Conservation (phyloP, 1,140 invertebrate genomes). For the Eupristina koningsbergeri region DNA sequence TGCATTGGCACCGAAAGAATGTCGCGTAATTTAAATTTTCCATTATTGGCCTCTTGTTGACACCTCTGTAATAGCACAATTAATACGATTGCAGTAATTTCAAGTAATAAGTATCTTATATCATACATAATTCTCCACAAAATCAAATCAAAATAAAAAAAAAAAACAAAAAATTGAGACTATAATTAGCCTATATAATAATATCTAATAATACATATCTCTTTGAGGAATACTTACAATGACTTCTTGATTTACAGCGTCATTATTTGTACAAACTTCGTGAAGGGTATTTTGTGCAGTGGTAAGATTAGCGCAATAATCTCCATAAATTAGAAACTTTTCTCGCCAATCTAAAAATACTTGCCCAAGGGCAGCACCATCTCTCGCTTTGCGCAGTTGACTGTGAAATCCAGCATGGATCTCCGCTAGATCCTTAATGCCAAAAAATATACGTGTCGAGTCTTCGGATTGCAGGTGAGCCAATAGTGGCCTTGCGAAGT, state of each 20-base stretch:
- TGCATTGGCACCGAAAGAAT: slow-evolving; percentile 98
- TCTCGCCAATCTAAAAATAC: slow-evolving; percentile 93
- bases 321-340: slow-evolving; percentile 93
- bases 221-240: slow-evolving; percentile 66
- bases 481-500: slow-evolving; percentile 87
- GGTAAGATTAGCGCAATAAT: slow-evolving; percentile 95
- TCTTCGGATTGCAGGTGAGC: slow-evolving; percentile 83
- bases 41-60: slow-evolving; percentile 94
- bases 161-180: no score
- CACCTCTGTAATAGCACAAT: slow-evolving; percentile 90
- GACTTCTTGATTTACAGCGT: slow-evolving; percentile 76
- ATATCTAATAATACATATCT: no score
- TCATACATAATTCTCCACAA: no score
- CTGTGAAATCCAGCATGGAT: slow-evolving; percentile 89
- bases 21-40: slow-evolving; percentile 94
- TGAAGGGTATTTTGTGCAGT: slow-evolving; percentile 84
- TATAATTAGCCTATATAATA: no score
- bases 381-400: slow-evolving; percentile 81
- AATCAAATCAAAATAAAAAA: no score
- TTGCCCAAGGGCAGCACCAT: slow-evolving; percentile 71
- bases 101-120: no score
- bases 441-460: slow-evolving; percentile 86
- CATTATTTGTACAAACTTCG: slow-evolving; percentile 80
- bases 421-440: slow-evolving; percentile 90
- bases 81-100: no score